phyloP scores from a whole-genome alignment of 2,888 invertebrate species.

The Bembecia ichneumoniformis region DNA sequence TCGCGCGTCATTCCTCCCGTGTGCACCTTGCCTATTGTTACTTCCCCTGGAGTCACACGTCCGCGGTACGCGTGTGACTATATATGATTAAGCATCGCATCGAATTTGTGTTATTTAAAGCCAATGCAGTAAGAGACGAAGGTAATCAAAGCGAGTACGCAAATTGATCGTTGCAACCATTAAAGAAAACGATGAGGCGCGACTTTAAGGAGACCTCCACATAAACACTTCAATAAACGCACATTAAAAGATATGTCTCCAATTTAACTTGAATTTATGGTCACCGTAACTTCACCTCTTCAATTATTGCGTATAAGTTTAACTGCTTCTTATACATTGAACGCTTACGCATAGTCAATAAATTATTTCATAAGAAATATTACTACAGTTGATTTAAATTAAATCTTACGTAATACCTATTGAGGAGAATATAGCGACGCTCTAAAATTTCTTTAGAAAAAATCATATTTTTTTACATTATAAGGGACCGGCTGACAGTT shows the following conservation, averaged over 20 bases:
- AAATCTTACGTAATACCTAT: no score
- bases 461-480: no score
- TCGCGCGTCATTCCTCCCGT: constrained; percentile 18
- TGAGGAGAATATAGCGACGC: no score
- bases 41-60: constrained; percentile 8
- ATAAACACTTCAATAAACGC: constrained; percentile 65
- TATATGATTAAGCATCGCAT: neutral
- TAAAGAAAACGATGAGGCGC: constrained; percentile 26
- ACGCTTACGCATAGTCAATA: neutral
- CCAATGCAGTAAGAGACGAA: no score
- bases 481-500: no score
- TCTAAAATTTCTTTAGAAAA: no score
- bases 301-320: neutral
- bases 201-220: constrained; percentile 33
- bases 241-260: constrained; percentile 64
- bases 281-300: constrained; percentile 43
- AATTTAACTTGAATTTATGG: constrained; percentile 64
- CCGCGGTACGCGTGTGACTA: constrained; percentile 1
- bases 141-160: neutral
- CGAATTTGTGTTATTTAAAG: no score
- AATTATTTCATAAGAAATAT: no score
- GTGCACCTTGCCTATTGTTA: constrained; percentile 50
- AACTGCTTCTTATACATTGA: constrained; percentile 8
- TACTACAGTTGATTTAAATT: no score
- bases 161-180: constrained; percentile 30